Evolutionary conservation across 2,888 invertebrate genomes (phyloP), one percentile per base, ranked within the genome.

Genomic region (Yponomeuta cagnagella): DNA sequence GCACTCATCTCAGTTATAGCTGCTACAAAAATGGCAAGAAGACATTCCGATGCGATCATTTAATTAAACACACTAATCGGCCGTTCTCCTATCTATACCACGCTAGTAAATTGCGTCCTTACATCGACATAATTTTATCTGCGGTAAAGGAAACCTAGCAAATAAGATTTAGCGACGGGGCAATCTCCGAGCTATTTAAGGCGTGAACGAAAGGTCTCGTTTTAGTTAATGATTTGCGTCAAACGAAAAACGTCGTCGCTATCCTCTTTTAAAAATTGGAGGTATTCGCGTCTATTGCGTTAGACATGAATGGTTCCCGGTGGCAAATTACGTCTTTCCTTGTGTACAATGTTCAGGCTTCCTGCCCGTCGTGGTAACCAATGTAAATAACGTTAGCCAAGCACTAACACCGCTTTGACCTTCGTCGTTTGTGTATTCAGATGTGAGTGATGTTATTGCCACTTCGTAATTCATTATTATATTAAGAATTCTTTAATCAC

Each of bases 1-100:
- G 67, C 67, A 37, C 43, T 67, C 43, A n/a, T 67, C 43, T 67
- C 43, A n/a, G 64, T 64, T 23, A 64, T 31, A n/a, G 5, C 31
- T 31, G 2, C 10, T 69, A 78, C 77, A 75, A 77, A 76, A 74
- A 78, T 75, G 78, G 78, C 73, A 75, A 73, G 76, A 72, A 76
- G 73, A 76, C 76, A 80, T 82, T 78, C 82, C 79, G 74, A 76
- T 73, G 68, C 73, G 78, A 76, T 82, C 82, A 82, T 80, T 80
- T 82, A 82, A 82, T 69, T 80, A 79, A 75, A 76, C 73, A 76
- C 70, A 67, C 70, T 71, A 73, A 73, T 72, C 68, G 63, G 69
- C 43, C 43, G 8, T 43, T 70, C 72, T 70, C 48, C 68, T 71
- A 71, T 72, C 68, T 71, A 71, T 72, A 70, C 72, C 72, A 70